Evolutionary conservation across 2,888 invertebrate species (phyloP).

Genomic region (Anoplius nigerrimus): DNA sequence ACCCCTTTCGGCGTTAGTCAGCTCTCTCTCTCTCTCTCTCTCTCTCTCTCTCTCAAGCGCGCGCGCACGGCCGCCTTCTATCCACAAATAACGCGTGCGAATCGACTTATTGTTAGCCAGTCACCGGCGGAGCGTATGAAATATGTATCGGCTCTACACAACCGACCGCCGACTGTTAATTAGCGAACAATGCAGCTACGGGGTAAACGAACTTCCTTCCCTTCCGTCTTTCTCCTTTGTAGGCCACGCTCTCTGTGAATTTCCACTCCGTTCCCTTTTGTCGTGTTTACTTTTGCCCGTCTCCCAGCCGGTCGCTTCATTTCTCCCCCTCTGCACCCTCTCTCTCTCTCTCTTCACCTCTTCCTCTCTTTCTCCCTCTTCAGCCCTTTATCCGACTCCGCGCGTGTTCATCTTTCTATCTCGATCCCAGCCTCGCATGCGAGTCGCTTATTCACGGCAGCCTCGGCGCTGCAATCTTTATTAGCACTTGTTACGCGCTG

Average conservation of each 20-base stretch:
- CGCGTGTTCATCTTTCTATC: too few relatives aligned
- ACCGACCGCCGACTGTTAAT: slow-evolving; percentile 48
- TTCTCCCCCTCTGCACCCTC: neutral
- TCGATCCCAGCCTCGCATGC: too few relatives aligned
- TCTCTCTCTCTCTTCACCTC: neutral
- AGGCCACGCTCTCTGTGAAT: neutral
- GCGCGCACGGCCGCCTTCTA: neutral
- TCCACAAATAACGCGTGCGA: neutral
- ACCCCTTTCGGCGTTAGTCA: too few relatives aligned
- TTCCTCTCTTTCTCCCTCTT: too few relatives aligned
- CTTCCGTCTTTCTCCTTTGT: slow-evolving; percentile 12
- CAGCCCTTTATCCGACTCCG: too few relatives aligned
- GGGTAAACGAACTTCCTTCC: slow-evolving; percentile 43
- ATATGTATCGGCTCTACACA: slow-evolving; percentile 42
- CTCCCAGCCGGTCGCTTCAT: neutral
- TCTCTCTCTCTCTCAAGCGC: too few relatives aligned
- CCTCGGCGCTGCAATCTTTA: too few relatives aligned
- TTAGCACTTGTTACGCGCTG: too few relatives aligned
- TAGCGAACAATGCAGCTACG: slow-evolving; percentile 53
- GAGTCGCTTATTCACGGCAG: too few relatives aligned
- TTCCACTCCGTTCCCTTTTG: neutral
- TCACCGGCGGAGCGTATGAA: slow-evolving; percentile 33
- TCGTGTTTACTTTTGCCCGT: neutral
- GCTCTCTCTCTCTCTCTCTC: neutral
- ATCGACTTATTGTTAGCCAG: slow-evolving; percentile 24